A percentile compares a stretch with the other conserved stretches of the same genome.
Evolutionary conservation across 2,888 invertebrate species (phyloP).

Genomic region (Pecten maximus): DNA sequence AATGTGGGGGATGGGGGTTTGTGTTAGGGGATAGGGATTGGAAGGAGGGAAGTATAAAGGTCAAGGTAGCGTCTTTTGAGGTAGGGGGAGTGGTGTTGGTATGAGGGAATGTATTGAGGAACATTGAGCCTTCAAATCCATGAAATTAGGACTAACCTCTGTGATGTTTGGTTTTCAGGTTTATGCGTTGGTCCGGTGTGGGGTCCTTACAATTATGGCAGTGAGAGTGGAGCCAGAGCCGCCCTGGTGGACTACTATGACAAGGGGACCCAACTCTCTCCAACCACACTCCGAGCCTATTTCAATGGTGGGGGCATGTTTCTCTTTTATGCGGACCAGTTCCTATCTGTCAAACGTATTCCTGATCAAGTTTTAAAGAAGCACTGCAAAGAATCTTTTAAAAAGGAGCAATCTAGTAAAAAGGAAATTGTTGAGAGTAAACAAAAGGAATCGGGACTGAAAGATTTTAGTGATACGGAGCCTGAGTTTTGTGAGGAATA

Average conservation of each 20-base stretch:
- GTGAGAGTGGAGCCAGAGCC: constrained; percentile 67
- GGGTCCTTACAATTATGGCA: constrained; percentile 73
- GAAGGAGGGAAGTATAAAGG: too few relatives aligned
- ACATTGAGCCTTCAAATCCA: neutral
- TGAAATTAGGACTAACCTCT: neutral
- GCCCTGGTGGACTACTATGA: constrained; percentile 50
- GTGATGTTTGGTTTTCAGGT: constrained; percentile 64
- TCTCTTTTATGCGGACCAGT: constrained; percentile 43
- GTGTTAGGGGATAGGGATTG: too few relatives aligned
- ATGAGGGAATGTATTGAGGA: too few relatives aligned
- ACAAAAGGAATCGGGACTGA: neutral
- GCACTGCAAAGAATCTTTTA: neutral
- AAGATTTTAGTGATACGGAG: neutral
- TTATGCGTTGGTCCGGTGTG: constrained; percentile 73
- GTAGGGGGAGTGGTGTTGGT: too few relatives aligned
- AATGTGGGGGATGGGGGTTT: too few relatives aligned
- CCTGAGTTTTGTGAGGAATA: neutral
- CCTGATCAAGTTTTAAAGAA: neutral
- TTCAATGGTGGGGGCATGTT: constrained; percentile 72
- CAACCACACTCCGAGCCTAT: constrained; percentile 55
- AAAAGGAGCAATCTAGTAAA: neutral
- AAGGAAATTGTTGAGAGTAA: neutral
- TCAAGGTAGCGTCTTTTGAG: too few relatives aligned
- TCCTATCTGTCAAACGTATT: constrained; percentile 26
- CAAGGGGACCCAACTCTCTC: constrained; percentile 14